Evolutionary conservation across 2,113 vertebrate species (phyloP).

Genomic region (Daboia siamensis): DNA sequence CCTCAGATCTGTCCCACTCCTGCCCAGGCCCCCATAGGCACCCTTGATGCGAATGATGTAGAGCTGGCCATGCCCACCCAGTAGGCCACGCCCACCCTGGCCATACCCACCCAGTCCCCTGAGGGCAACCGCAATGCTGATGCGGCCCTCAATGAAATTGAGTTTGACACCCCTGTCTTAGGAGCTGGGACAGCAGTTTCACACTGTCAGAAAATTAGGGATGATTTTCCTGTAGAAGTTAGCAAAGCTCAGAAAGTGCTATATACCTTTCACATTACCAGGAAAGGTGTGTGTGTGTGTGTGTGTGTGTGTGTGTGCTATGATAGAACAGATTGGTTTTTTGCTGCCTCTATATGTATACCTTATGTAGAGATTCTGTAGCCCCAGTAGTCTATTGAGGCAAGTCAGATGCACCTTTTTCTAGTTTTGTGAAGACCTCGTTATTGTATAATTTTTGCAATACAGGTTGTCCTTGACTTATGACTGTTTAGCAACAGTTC

Average conservation of each 20-base stretch:
- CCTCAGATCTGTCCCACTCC: no score
- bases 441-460: background rate
- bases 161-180: background rate
- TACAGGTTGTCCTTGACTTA: background rate
- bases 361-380: background rate
- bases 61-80: no score
- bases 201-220: background rate
- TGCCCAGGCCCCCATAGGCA: no score
- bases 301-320: no score
- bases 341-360: background rate
- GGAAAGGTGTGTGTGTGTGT: background rate
- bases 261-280: background rate
- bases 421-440: background rate
- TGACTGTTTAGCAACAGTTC: background rate
- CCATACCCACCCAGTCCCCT: no score
- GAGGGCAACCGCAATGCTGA: no score
- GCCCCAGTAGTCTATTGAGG: background rate
- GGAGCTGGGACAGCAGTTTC: background rate
- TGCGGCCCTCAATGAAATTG: no score
- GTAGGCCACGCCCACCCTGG: no score
- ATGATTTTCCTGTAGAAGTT: background rate
- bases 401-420: background rate
- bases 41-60: no score
- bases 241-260: background rate
- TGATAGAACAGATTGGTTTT: background rate